phyloP scores from a whole-genome alignment of 2,797 vertebrate genomes.

The Alauda arvensis region DNA sequence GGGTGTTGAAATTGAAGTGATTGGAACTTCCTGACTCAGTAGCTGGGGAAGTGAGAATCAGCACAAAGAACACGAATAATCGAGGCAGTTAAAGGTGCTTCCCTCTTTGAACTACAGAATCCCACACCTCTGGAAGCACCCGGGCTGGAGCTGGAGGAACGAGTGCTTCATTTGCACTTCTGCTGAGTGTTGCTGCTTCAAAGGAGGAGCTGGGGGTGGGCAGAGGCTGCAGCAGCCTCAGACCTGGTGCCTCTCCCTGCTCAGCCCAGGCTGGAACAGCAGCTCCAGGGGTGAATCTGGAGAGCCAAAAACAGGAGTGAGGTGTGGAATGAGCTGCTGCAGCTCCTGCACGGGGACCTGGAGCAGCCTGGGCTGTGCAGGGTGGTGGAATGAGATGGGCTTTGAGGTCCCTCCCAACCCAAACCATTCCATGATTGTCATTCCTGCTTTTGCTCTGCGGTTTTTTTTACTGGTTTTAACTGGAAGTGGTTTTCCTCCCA shows the following conservation, averaged over 20 bases:
- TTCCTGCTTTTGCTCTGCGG: neutral
- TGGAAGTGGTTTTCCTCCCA: neutral
- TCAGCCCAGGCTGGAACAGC: neutral
- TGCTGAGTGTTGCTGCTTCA: conserved; percentile 10
- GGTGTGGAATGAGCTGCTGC: neutral
- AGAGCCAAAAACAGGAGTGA: neutral
- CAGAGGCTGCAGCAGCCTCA: neutral
- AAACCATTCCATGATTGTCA: neutral
- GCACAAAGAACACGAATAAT: neutral
- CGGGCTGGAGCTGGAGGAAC: neutral
- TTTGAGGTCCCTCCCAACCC: neutral
- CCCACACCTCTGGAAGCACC: neutral
- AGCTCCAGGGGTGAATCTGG: neutral
- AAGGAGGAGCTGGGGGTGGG: neutral
- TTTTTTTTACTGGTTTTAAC: neutral
- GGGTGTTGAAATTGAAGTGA: neutral
- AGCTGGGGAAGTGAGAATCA: neutral
- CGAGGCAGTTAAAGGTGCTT: neutral
- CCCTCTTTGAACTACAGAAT: conserved; percentile 5
- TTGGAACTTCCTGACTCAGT: conserved; percentile 36
- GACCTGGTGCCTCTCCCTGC: neutral
- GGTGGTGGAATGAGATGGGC: fast-evolving
- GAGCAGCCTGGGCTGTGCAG: neutral
- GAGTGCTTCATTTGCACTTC: neutral
- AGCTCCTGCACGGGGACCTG: neutral